Percentiles rank a stretch among this genome's conserved stretches.
Conservation (phyloP, 2,113 vertebrate genomes). For the Hemiscyllium ocellatum region DNA sequence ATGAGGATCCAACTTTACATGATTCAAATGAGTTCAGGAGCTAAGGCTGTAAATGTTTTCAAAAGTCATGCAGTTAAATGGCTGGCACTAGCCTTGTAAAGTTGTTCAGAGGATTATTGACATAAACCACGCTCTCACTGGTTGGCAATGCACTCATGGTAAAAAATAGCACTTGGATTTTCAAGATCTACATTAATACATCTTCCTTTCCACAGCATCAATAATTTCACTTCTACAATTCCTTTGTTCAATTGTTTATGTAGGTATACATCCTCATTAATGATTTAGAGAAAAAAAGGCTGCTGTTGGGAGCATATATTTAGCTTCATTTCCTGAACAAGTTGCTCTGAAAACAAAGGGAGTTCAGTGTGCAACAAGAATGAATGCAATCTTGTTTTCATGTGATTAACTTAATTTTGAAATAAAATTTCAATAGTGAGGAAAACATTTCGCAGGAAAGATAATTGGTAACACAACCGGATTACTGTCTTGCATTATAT, state of each 20-base stretch:
- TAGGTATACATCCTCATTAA: not conserved
- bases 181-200: not conserved
- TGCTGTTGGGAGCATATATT: not conserved
- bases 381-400: not conserved
- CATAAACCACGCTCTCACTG: not conserved
- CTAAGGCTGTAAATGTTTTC: not conserved
- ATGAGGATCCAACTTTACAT: conserved; percentile 16
- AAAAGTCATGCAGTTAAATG: not conserved
- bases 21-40: not conserved
- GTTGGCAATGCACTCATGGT: not conserved
- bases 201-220: not conserved
- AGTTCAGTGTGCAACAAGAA: not conserved
- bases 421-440: conserved; percentile 12
- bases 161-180: not conserved
- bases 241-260: not conserved
- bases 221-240: not conserved
- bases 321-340: not conserved
- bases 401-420: not conserved
- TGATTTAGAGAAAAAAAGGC: not conserved
- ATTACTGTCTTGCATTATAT: not conserved
- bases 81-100: not conserved
- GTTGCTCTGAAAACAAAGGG: not conserved
- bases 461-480: not conserved
- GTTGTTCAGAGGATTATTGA: not conserved
- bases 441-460: not conserved